These are phyloP conservation scores for Nanorana parkeri DNA, from an alignment of 2,113 vertebrate species.

Conservation along the genomic window DNA sequence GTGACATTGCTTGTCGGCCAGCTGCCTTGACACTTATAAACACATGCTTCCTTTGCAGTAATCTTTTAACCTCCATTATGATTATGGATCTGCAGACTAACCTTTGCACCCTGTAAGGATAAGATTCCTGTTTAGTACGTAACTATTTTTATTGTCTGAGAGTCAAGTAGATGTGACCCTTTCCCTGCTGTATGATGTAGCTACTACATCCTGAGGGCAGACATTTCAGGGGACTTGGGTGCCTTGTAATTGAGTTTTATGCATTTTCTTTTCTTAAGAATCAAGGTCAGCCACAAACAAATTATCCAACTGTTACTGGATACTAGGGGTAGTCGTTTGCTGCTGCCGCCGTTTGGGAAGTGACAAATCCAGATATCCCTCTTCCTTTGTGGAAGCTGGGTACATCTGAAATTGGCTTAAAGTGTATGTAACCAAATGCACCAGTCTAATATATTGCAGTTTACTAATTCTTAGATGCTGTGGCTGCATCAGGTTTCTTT, in stretches of 20 bases:
- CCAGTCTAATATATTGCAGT: no score
- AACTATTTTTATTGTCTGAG: background rate
- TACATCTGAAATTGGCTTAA: no score
- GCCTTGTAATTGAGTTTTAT: background rate
- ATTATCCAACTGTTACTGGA: no score
- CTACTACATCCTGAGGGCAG: background rate
- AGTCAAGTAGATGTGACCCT: constrained; percentile 1
- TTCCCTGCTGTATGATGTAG: background rate
- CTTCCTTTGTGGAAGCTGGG: no score
- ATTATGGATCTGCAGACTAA: background rate
- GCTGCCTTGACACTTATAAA: background rate
- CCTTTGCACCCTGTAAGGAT: background rate
- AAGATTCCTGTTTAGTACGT: no score
- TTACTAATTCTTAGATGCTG: no score
- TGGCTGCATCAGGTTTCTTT: no score
- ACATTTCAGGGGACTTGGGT: background rate
- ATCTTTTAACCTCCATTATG: constrained; percentile 5
- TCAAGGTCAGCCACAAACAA: background rate
- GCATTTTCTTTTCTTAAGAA: background rate
- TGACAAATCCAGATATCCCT: no score
- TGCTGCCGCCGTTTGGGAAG: no score
- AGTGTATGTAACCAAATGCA: no score
- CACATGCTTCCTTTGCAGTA: background rate
- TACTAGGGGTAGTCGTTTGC: no score
- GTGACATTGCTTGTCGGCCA: background rate